phyloP scores from a whole-genome alignment of 2,797 vertebrate species.

The Muscicapa striata region DNA sequence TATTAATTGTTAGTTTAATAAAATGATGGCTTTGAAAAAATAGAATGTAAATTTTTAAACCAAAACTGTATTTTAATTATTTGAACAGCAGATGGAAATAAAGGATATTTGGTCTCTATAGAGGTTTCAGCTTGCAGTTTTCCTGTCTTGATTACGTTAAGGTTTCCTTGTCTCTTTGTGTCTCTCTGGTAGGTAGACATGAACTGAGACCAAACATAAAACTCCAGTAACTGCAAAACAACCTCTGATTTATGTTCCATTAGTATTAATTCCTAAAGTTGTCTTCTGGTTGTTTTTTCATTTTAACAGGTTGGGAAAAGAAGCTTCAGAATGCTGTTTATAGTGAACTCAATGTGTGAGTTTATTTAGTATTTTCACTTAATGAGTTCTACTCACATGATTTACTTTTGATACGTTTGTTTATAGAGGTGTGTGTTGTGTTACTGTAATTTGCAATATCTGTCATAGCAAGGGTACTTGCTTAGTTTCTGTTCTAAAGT shows the following conservation, averaged over 20 bases:
- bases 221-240: background rate
- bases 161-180: background rate
- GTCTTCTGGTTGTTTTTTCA: slow-evolving; percentile 1
- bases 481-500: background rate
- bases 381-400: background rate
- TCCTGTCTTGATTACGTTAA: background rate
- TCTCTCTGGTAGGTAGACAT: background rate
- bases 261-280: background rate
- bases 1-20: background rate
- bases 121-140: background rate
- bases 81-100: background rate
- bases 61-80: background rate
- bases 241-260: background rate
- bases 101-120: background rate
- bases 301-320: slow-evolving; percentile 92
- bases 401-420: slow-evolving; percentile 11
- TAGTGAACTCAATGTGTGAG: slow-evolving; percentile 94
- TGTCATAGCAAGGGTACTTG: background rate
- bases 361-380: slow-evolving; percentile 56
- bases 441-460: background rate
- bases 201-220: background rate
- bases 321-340: slow-evolving; percentile 98
- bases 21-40: background rate
- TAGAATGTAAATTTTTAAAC: background rate
- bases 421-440: background rate